Evolutionary conservation across 2,888 invertebrate species (phyloP).

Genomic region (Synergus japonicus): DNA sequence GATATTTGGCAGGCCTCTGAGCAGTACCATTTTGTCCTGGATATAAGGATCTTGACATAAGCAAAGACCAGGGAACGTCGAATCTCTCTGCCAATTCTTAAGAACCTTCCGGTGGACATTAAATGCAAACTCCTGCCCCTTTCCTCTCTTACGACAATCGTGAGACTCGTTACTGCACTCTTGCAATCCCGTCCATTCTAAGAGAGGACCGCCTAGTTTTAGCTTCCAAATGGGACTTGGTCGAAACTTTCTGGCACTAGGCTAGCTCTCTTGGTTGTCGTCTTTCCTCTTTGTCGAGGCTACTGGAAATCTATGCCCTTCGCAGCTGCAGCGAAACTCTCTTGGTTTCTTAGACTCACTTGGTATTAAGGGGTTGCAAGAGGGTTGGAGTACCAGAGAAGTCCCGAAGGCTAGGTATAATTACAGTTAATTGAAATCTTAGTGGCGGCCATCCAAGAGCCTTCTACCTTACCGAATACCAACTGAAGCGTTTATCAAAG

Average conservation of each 20-base stretch:
- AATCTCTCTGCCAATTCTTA: conserved; percentile 69
- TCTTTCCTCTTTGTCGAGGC: conserved; percentile 40
- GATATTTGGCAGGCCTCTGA: conserved; percentile 63
- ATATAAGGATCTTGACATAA: background rate
- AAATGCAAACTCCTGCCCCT: conserved; percentile 59
- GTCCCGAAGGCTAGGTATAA: conserved; percentile 65
- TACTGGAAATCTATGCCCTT: conserved; percentile 42
- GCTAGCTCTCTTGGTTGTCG: conserved; percentile 36
- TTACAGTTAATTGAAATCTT: conserved; percentile 75
- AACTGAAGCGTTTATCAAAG: background rate
- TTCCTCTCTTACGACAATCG: conserved; percentile 43
- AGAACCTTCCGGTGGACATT: conserved; percentile 67
- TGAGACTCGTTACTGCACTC: conserved; percentile 37
- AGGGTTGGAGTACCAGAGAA: conserved; percentile 54
- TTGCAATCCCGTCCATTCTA: conserved; percentile 49
- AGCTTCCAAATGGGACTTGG: conserved; percentile 72
- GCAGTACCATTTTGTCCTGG: conserved; percentile 1
- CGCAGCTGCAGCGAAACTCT: conserved; percentile 53
- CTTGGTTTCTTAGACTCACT: conserved; percentile 46
- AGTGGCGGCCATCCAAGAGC: conserved; percentile 66
- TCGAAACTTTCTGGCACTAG: conserved; percentile 71
- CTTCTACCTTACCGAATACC: background rate
- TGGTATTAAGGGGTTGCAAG: conserved; percentile 42
- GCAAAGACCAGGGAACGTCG: background rate
- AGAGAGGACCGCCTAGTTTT: conserved; percentile 53